Evolutionary conservation across 2,797 vertebrate genomes (phyloP).

Genomic region (Sebastes variabilis): DNA sequence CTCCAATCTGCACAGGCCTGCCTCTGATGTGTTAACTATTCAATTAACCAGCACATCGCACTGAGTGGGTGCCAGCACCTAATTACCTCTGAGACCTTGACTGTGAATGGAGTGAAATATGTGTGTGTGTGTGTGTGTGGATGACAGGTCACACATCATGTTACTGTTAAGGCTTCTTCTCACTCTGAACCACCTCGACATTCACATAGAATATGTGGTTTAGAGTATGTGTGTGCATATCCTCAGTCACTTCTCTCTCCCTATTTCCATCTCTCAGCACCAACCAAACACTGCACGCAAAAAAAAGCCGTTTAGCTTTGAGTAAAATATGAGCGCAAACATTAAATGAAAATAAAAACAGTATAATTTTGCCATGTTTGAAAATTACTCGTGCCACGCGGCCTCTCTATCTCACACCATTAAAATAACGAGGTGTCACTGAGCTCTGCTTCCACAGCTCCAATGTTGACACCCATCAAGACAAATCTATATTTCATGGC

Average conservation of each 20-base stretch:
- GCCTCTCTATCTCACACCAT: constrained; percentile 76
- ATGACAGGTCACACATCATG: constrained; percentile 78
- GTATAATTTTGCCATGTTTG: constrained; percentile 64
- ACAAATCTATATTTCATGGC: constrained; percentile 88
- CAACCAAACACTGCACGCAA: constrained; percentile 27
- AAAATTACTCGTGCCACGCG: constrained; percentile 51
- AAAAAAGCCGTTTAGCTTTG: constrained; percentile 15
- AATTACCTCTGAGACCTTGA: constrained; percentile 75
- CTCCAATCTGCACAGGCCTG: constrained; percentile 69
- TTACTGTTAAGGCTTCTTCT: constrained; percentile 66
- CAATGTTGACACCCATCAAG: constrained; percentile 82
- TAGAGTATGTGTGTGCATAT: constrained; percentile 10
- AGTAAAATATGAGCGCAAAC: constrained; percentile 60
- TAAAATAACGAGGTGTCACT: constrained; percentile 85
- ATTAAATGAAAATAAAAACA: constrained; percentile 68
- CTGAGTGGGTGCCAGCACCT: constrained; percentile 70
- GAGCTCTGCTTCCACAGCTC: constrained; percentile 62
- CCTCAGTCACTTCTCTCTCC: constrained; percentile 16
- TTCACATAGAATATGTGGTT: constrained; percentile 48
- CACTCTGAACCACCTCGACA: constrained; percentile 59
- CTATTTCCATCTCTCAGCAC: constrained; percentile 5
- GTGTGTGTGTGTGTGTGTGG: constrained; percentile 42
- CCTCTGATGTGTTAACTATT: constrained; percentile 80
- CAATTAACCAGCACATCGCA: constrained; percentile 74
- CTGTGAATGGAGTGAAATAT: constrained; percentile 67